These are phyloP conservation scores for Drosophila incognita DNA, from an alignment of 2,888 invertebrate species.

Conservation along the genomic window DNA sequence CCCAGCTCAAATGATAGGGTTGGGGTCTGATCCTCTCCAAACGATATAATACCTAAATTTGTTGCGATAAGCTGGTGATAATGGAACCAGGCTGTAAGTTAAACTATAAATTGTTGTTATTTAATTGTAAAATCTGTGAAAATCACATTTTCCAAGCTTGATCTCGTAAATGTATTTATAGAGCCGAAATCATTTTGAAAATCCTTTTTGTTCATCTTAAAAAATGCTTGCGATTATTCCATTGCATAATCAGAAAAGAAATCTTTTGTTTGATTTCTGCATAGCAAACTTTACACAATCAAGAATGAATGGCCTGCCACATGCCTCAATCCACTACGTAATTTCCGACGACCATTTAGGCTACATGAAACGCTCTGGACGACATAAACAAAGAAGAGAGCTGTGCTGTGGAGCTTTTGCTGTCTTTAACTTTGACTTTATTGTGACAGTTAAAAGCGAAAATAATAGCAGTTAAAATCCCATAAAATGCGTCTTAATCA, in stretches of 20 bases:
- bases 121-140: not conserved
- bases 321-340: not conserved
- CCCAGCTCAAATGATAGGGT: not conserved
- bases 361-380: slow-evolving; percentile 33
- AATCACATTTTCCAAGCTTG: not conserved
- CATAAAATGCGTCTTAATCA: slow-evolving; percentile 83
- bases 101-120: not conserved
- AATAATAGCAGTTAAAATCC: slow-evolving; percentile 80
- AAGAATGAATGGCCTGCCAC: slow-evolving; percentile 35
- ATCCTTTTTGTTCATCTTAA: not conserved
- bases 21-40: not conserved
- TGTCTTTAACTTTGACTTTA: slow-evolving; percentile 80
- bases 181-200: not conserved
- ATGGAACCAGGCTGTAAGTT: not conserved
- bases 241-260: slow-evolving; percentile 28
- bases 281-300: slow-evolving; percentile 46
- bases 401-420: slow-evolving; percentile 58
- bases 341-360: slow-evolving; percentile 33
- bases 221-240: slow-evolving; percentile 12
- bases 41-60: not conserved
- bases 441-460: slow-evolving; percentile 81
- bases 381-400: slow-evolving; percentile 67
- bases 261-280: slow-evolving; percentile 55
- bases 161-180: not conserved
- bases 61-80: not conserved